Base-by-base conservation (phyloP, 2,888 invertebrate species). In the Phania funesta region DNA sequence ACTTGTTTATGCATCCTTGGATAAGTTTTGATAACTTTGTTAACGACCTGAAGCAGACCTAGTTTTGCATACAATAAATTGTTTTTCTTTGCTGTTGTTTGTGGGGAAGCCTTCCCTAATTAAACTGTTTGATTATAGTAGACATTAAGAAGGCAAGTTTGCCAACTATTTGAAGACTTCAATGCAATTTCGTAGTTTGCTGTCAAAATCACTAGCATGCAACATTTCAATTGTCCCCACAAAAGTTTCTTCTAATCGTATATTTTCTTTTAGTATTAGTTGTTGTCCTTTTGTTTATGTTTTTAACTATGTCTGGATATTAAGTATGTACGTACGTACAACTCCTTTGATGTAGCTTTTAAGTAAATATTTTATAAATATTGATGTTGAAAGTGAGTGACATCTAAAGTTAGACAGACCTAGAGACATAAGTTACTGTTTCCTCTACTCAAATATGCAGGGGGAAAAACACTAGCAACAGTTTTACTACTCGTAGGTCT, bases 301-400 rank as follows among this genome's bases (percentile, higher is more conserved):
- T 2, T 32, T 26, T 32, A 46, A 54, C 1, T 18, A 26, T 56
- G 75, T 76, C 60, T 68, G 50, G 11, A 18, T 1, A 38, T 44
- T 7, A n/a, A n/a, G n/a, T n/a, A 7, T n/a, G 20, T 0, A 35
- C 44, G 11, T 35, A 11, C 6, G n/a, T 41, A 16, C 16, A 77
- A 70, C 20, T 73, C 46, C 73, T 76, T 81, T 77, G 60, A 67
- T 73, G 81, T 77, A 11, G 38, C 5, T 44, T 44, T 44, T n/a
- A 2, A 9, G 35, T 44, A 24, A 6, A 60, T 76, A 76, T 73
- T 77, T 73, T 60, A 54, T 54, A 62, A 76, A 56, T 73, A 81
- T 77, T 73, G 54, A 68, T 44, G 65, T 68, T 76, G 81, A 77
- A 76, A 73, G 48, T 67, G 68, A 68, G 60, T 68, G 73, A 67